Base-by-base conservation (phyloP, 2,797 vertebrate species). In the Oreonectes daqikongensis region DNA sequence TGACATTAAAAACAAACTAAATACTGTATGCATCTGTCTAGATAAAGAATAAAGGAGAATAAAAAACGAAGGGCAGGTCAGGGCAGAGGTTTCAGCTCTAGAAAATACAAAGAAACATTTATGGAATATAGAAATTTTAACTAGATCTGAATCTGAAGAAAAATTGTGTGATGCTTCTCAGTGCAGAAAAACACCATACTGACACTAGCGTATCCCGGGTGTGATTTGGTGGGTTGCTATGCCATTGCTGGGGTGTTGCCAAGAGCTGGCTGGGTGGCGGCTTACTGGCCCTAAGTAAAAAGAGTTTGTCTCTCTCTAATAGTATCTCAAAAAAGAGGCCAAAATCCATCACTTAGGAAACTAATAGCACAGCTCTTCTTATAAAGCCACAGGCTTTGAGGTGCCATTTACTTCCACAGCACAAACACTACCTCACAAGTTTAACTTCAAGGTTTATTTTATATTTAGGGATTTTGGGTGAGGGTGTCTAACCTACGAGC, bases 1-100 rank as follows among this genome's bases (percentile, higher is more conserved):
- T 9, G 28, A 52, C 65, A 72, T 9, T 4, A 55, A 64, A 9
- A 35, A 81, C 22, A 48, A 81, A 77, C 61, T 42, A 77, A 77
- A 73, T 68, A 66, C 65, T n/a, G n/a, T n/a, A n/a, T n/a, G 30
- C 40, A 64, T 65, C 44, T 55, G 46, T 7, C 53, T 35, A n/a
- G 20, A 61, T n/a, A 44, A 12, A 53, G 35, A 69, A 22, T 53
- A 63, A 40, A 22, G 17, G 14, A 61, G 42, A 30, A 44, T 18
- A 26, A 52, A 4, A 46, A 61, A 20, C 22, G 28, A 60, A 40
- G 52, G 14, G 4, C 30, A 68, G 60, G 35, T 66, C 20, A 60
- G 65, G 22, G 18, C 83, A 71, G 48, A 32, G 40, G 57, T 83
- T 30, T 7, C 3, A 30, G 18, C 6, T 20, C 1, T 0, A 8